These are phyloP conservation scores for Podarcis cretensis DNA, from an alignment of 2,113 vertebrate genomes.

Conservation along the genomic window DNA sequence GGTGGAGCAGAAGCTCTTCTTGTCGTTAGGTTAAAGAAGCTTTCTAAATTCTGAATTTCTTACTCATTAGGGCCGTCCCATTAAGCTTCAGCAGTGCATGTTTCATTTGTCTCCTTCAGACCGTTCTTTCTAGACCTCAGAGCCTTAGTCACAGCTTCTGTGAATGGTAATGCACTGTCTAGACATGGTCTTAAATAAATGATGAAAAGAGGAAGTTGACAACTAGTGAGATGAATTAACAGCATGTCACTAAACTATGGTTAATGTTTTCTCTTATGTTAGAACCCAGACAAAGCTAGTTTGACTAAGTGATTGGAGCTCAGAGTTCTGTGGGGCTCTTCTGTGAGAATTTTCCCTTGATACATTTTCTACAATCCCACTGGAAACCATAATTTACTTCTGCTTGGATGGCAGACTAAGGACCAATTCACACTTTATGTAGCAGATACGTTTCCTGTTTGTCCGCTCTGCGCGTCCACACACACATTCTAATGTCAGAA, in stretches of 20 bases:
- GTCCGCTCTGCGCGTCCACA: not conserved
- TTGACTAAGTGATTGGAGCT: not conserved
- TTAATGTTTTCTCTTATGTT: constrained; percentile 28
- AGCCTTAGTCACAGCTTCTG: constrained; percentile 61
- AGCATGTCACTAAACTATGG: constrained; percentile 13
- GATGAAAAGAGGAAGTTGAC: constrained; percentile 62
- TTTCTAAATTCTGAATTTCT: not conserved
- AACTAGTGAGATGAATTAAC: constrained; percentile 51
- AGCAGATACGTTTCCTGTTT: not conserved
- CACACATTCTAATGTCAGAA: not conserved
- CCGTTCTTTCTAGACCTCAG: constrained; percentile 41
- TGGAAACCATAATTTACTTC: not conserved
- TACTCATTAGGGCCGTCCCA: not conserved
- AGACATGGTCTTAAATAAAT: constrained; percentile 74
- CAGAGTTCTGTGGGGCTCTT: constrained; percentile 36
- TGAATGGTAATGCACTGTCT: constrained; percentile 68
- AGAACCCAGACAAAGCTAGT: constrained; percentile 6
- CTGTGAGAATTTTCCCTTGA: constrained; percentile 11
- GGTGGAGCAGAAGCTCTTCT: not conserved
- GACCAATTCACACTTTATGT: not conserved
- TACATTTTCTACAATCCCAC: not conserved
- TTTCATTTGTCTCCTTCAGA: constrained; percentile 42
- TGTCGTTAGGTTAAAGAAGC: not conserved
- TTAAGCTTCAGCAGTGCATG: not conserved
- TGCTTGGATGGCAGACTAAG: not conserved